Conservation (phyloP, 2,797 vertebrate species). For the Hydrocynus forskahlii region DNA sequence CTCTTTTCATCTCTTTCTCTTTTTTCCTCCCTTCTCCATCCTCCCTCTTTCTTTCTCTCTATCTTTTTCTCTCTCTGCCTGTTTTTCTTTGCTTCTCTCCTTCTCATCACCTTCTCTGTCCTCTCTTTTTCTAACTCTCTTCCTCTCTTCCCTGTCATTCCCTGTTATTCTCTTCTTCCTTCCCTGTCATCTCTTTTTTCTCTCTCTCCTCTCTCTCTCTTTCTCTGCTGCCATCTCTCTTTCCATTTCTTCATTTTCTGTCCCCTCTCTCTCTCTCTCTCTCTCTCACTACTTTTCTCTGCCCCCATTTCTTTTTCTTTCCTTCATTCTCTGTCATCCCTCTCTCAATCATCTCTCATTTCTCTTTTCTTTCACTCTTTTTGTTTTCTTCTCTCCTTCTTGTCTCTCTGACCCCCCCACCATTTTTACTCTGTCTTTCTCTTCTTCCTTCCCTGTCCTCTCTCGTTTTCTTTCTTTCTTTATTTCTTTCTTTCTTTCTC, state of each 20-base stretch:
- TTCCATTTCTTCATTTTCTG: too few species aligned
- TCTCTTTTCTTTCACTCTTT: too few species aligned
- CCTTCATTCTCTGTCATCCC: neutral
- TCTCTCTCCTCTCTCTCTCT: neutral
- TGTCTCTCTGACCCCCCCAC: slow-evolving; percentile 46
- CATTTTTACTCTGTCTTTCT: neutral
- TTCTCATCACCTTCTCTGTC: neutral
- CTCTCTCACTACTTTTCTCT: too few species aligned
- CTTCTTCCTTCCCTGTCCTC: neutral
- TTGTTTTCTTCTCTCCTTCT: slow-evolving; percentile 42
- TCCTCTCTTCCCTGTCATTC: neutral
- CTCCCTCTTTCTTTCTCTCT: neutral
- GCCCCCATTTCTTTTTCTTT: neutral
- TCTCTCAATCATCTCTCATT: neutral
- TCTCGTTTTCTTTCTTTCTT: neutral
- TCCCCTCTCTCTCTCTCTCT: too few species aligned
- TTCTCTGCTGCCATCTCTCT: too few species aligned
- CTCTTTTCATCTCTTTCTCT: neutral
- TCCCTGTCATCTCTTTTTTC: neutral
- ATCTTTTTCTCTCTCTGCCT: neutral
- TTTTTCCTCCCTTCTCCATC: neutral
- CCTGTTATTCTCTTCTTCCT: neutral
- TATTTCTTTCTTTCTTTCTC: neutral
- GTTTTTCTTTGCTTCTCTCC: too few species aligned
- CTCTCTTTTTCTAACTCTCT: neutral